Evolutionary conservation across 92 coral and sea anemone species (phyloP).

Genomic region (Porites rus): DNA sequence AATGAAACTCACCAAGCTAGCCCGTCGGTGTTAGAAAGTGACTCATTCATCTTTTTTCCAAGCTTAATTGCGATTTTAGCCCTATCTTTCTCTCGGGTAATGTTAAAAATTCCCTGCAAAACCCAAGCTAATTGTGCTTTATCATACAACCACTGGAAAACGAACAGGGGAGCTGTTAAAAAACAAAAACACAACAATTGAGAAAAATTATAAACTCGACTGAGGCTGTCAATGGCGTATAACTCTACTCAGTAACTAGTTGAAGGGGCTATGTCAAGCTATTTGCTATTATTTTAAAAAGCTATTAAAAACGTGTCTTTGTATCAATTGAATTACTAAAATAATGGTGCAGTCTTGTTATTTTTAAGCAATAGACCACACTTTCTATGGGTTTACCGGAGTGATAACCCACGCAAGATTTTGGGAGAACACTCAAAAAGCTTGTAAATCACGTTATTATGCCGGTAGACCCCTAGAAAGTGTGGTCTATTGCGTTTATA

Average conservation of each 20-base stretch:
- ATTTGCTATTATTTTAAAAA: too few species aligned
- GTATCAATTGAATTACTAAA: too few species aligned
- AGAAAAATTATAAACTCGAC: neutral
- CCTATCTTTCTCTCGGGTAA: neutral
- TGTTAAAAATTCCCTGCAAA: neutral
- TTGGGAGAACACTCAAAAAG: too few species aligned
- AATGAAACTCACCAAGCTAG: constrained; percentile 30
- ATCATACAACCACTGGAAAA: constrained; percentile 98
- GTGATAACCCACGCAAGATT: too few species aligned
- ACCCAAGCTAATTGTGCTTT: constrained; percentile 56
- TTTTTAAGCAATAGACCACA: too few species aligned
- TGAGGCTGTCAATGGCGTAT: neutral
- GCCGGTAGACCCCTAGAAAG: too few species aligned
- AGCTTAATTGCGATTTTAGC: neutral
- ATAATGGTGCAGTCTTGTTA: too few species aligned
- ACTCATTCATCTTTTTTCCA: neutral
- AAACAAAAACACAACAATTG: neutral
- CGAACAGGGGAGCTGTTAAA: constrained; percentile 82
- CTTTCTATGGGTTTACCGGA: too few species aligned
- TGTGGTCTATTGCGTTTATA: too few species aligned
- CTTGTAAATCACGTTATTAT: too few species aligned
- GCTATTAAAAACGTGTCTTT: too few species aligned
- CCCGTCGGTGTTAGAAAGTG: neutral
- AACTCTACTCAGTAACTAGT: neutral
- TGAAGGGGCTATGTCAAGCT: too few species aligned